Evolutionary conservation across 2,888 invertebrate species (phyloP), one percentile per base, ranked within the genome.

Genomic region (Caenorhabditis uteleia): DNA sequence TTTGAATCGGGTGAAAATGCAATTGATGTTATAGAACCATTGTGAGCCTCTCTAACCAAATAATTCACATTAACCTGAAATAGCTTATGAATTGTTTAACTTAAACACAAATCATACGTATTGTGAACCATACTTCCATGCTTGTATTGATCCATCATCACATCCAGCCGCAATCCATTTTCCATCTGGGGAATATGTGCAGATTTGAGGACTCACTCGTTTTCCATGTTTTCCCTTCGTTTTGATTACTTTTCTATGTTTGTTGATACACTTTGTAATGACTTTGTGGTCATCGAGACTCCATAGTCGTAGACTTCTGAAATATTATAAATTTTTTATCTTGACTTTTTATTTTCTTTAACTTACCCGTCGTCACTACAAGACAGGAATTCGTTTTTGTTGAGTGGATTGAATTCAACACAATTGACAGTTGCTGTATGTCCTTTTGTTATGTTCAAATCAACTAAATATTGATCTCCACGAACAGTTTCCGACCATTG

Each of bases 61-160:
- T 89, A 87, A 0, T 91, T 88, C 0, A 93, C 92, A 78, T 93
- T 93, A 0, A 95, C 86, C 86, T 86, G 42, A 40, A 70, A 45
- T 29, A n/a, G n/a, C 7, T 16, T 34, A 23, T 29, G 7, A 31
- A 29, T 34, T 34, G 21, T 33, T 16, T 10, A 42, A 23, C 25
- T 23, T 43, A 10, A 16, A 33, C 16, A 36, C 14, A 2, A 16
- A 18, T 26, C n/a, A 27, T 77, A 88, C 95, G 81, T 90, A 93
- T 82, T 89, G 90, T 82, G 90, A 92, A 26, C 94, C 88, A 47
- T 92, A 90, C 83, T 98, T 97, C 97, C 98, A 98, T 86, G 95
- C 89, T 84, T 97, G 97, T 50, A 95, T 88, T 0, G 92, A 93
- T 0, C 98, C 98, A 85, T 99, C 98, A 40, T 88, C 88, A 82